Evolutionary conservation across 2,888 invertebrate species (phyloP).

Genomic region (Tinea pellionella): DNA sequence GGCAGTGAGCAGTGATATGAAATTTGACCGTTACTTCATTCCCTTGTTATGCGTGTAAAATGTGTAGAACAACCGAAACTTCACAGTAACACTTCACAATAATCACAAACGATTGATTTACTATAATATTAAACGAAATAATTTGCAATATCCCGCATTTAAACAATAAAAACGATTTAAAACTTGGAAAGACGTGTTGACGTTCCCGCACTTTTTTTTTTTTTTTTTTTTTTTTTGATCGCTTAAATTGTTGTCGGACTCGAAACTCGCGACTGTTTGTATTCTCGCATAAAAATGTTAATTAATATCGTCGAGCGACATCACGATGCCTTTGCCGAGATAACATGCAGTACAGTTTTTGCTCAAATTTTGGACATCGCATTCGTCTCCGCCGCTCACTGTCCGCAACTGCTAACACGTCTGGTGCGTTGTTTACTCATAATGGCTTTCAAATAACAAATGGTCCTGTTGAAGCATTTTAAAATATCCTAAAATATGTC

Average conservation of each 20-base stretch:
- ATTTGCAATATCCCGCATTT: too few relatives aligned
- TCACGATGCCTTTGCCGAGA: constrained; percentile 9
- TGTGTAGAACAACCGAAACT: too few relatives aligned
- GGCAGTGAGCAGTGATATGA: too few relatives aligned
- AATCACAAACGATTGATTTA: too few relatives aligned
- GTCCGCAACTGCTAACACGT: neutral
- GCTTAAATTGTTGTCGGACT: constrained; percentile 19
- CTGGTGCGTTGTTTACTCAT: neutral
- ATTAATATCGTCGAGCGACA: constrained; percentile 19
- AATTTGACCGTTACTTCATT: too few relatives aligned
- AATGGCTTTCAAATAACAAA: neutral
- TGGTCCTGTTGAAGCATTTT: neutral
- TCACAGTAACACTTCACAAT: too few relatives aligned
- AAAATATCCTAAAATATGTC: neutral
- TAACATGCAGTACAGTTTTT: constrained; percentile 5
- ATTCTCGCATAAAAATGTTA: constrained; percentile 30
- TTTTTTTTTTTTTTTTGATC: too few relatives aligned
- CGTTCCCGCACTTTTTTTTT: too few relatives aligned
- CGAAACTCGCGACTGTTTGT: constrained; percentile 15
- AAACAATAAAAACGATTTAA: too few relatives aligned
- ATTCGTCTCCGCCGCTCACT: neutral
- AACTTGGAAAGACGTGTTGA: too few relatives aligned
- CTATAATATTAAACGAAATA: too few relatives aligned
- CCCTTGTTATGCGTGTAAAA: too few relatives aligned
- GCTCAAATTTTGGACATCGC: neutral